Evolutionary conservation across 1,140 invertebrate species (phyloP).

Genomic region (Hestina assimilis): DNA sequence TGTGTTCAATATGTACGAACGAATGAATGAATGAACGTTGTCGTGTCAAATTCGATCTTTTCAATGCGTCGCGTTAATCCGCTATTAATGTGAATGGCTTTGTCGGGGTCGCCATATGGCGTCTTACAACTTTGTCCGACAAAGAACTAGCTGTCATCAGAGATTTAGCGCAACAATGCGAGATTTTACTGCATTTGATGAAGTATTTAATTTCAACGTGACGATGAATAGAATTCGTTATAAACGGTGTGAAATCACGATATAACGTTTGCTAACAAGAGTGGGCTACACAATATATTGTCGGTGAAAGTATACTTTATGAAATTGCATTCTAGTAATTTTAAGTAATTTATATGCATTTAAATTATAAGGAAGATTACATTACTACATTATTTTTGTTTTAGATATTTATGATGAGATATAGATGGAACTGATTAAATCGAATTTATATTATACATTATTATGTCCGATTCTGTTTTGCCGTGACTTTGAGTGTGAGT

Average conservation of each 20-base stretch:
- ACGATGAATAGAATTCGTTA: conserved; percentile 30
- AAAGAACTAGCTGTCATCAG: conserved; percentile 33
- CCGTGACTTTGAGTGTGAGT: too few relatives aligned
- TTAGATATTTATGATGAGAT: too few relatives aligned
- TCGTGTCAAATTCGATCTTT: conserved; percentile 48
- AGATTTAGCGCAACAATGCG: conserved; percentile 43
- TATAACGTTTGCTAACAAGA: conserved; percentile 39
- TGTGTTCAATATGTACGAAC: conserved; percentile 20
- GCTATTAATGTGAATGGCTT: conserved; percentile 47
- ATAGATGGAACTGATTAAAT: too few relatives aligned
- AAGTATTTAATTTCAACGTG: conserved; percentile 51
- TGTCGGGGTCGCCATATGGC: conserved; percentile 53
- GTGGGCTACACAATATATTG: conserved; percentile 5
- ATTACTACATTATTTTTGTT: too few relatives aligned
- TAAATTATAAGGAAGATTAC: too few relatives aligned
- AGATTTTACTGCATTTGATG: conserved; percentile 43
- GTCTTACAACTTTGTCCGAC: conserved; percentile 42
- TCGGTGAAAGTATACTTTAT: conserved; percentile 10
- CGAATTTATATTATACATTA: too few relatives aligned
- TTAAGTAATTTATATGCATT: too few relatives aligned
- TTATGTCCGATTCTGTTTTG: too few relatives aligned
- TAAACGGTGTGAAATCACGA: conserved; percentile 54
- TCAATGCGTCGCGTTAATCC: conserved; percentile 36
- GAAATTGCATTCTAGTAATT: conserved; percentile 27
- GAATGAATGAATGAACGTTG: conserved; percentile 9